Percentiles rank a stretch among this genome's conserved stretches.
Evolutionary conservation across 2,888 invertebrate genomes (phyloP).

Genomic region (Lasioglossum vierecki): DNA sequence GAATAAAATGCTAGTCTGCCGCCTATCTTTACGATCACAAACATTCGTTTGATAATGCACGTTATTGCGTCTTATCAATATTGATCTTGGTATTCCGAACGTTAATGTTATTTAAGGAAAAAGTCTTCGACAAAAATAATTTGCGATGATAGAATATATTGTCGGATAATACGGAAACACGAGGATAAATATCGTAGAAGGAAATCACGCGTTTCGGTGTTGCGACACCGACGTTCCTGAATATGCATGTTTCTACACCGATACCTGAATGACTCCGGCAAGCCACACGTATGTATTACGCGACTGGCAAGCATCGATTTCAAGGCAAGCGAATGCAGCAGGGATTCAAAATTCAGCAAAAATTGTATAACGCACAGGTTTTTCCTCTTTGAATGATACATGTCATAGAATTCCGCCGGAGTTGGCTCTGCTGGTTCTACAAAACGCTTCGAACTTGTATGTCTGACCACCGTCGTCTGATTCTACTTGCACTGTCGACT

Average conservation of each 20-base stretch:
- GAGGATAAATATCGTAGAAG: constrained; percentile 9
- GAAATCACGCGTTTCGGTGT: constrained; percentile 15
- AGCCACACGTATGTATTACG: constrained; percentile 17
- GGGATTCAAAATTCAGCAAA: constrained; percentile 16
- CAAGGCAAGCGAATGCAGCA: constrained; percentile 26
- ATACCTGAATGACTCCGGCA: constrained; percentile 14
- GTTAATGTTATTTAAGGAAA: constrained; percentile 1
- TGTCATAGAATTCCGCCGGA: neutral
- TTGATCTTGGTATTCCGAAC: neutral
- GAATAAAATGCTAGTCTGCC: neutral
- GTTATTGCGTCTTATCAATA: neutral
- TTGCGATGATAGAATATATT: neutral
- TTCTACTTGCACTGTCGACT: neutral
- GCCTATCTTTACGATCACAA: neutral
- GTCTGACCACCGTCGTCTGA: neutral
- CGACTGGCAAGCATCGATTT: neutral
- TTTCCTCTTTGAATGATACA: neutral
- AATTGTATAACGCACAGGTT: neutral
- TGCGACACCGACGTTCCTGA: constrained; percentile 31
- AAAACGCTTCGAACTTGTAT: neutral
- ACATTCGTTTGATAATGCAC: neutral
- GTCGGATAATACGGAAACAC: neutral
- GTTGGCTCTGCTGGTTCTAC: neutral
- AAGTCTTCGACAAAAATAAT: neutral
- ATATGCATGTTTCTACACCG: constrained; percentile 38